Conservation (phyloP, 1,140 invertebrate species). For the Heliconius nattereri region DNA sequence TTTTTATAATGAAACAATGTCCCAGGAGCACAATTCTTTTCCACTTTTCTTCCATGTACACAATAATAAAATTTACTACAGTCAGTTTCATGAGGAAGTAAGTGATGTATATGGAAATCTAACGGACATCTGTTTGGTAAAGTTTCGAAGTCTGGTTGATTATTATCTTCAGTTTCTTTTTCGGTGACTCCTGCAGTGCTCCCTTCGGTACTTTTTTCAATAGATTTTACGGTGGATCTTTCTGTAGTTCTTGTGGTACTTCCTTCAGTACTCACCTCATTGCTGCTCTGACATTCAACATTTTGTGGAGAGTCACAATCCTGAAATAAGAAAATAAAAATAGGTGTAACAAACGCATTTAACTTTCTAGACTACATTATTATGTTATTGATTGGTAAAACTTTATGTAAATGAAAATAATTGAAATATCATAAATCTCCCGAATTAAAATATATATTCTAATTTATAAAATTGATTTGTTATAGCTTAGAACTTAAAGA, state of each 20-base stretch:
- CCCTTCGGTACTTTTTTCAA: not conserved
- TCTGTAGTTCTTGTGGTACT: slow-evolving; percentile 31
- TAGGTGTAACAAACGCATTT: not conserved
- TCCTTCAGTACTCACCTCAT: not conserved
- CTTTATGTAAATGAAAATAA: no score
- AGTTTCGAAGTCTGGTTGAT: not conserved
- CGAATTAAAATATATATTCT: no score
- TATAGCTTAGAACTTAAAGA: no score
- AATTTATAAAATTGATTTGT: no score
- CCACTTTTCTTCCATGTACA: slow-evolving; percentile 61
- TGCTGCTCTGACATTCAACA: not conserved
- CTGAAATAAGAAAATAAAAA: not conserved
- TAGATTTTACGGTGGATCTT: not conserved
- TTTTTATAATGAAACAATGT: slow-evolving; percentile 73
- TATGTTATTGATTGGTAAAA: no score
- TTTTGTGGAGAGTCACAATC: not conserved
- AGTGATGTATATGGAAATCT: slow-evolving; percentile 43
- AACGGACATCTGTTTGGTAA: slow-evolving; percentile 48
- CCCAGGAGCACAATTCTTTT: slow-evolving; percentile 48
- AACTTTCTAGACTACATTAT: no score
- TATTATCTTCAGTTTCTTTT: not conserved
- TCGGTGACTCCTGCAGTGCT: not conserved
- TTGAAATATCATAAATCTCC: no score
- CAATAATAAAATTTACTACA: slow-evolving; percentile 76
- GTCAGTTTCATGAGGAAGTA: slow-evolving; percentile 52